A percentile compares a stretch with the other conserved stretches of the same genome.
phyloP scores from a whole-genome alignment of 2,888 invertebrate genomes.

The Cataglyphis cursor region DNA sequence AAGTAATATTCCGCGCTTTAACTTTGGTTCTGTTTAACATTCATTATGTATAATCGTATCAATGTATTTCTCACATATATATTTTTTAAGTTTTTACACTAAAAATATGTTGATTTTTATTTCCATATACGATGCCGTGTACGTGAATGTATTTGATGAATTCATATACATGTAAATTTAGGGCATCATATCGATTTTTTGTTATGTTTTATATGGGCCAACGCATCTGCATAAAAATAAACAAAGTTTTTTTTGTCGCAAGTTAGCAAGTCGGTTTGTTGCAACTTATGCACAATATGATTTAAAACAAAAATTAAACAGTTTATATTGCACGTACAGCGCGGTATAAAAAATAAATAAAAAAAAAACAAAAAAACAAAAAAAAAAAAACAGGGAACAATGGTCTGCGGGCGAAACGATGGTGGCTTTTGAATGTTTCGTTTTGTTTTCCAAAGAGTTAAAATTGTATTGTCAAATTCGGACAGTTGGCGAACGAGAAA shows the following conservation, averaged over 20 bases:
- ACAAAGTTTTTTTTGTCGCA: slow-evolving; percentile 11
- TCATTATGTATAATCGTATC: background rate
- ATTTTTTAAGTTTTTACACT: background rate
- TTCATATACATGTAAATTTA: background rate
- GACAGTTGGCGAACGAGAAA: slow-evolving; percentile 17
- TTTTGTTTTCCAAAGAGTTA: slow-evolving; percentile 41
- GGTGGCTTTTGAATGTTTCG: slow-evolving; percentile 41
- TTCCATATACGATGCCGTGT: background rate
- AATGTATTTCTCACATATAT: background rate
- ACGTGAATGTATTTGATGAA: background rate
- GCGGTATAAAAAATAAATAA: slow-evolving; percentile 35
- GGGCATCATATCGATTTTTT: background rate
- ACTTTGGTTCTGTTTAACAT: slow-evolving; percentile 10
- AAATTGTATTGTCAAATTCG: slow-evolving; percentile 53
- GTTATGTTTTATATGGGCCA: background rate
- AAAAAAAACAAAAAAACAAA: slow-evolving; percentile 11
- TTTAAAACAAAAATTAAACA: slow-evolving; percentile 49
- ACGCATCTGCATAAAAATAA: slow-evolving; percentile 16
- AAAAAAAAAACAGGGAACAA: slow-evolving; percentile 12
- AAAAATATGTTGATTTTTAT: background rate
- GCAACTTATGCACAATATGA: slow-evolving; percentile 8
- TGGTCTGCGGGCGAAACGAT: slow-evolving; percentile 10
- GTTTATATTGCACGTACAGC: slow-evolving; percentile 8
- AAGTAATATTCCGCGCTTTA: background rate
- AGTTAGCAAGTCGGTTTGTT: slow-evolving; percentile 15